These are phyloP conservation scores for Helicoverpa assulta DNA, from an alignment of 2,888 invertebrate species.

Conservation along the genomic window DNA sequence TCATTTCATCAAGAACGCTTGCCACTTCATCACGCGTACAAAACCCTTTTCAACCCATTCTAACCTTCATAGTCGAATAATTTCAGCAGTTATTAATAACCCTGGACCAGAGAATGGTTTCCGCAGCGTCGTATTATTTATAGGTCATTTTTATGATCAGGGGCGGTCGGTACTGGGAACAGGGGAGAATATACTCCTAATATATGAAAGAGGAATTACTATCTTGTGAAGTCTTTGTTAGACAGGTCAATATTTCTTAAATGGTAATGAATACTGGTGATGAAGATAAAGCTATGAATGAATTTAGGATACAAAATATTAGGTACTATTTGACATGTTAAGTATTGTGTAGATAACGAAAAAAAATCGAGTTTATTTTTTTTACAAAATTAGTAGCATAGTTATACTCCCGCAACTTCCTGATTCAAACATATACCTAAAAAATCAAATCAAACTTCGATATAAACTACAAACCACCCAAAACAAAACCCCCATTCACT, in stretches of 20 bases:
- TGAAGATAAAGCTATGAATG: neutral
- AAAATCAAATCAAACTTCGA: neutral
- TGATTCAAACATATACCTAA: neutral
- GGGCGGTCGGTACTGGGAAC: slow-evolving; percentile 38
- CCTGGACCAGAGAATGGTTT: slow-evolving; percentile 62
- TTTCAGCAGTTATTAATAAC: slow-evolving; percentile 57
- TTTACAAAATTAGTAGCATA: neutral
- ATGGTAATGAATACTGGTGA: neutral
- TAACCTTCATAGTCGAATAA: slow-evolving; percentile 31
- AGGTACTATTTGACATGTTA: neutral
- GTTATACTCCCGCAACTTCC: neutral
- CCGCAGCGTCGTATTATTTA: slow-evolving; percentile 68
- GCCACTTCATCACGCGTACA: neutral
- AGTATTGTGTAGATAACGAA: neutral
- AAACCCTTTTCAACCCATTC: neutral
- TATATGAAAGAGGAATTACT: slow-evolving; percentile 33
- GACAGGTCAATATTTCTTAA: slow-evolving; percentile 8
- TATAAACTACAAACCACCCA: slow-evolving; percentile 3
- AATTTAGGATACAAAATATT: neutral
- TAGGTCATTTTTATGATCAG: slow-evolving; percentile 65
- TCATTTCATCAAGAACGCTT: neutral
- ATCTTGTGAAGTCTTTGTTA: slow-evolving; percentile 26
- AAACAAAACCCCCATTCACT: slow-evolving; percentile 13
- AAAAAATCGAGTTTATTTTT: neutral
- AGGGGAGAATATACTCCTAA: slow-evolving; percentile 44